Percentiles rank a stretch among this genome's conserved stretches.
Evolutionary conservation across 2,797 vertebrate species (phyloP).

Genomic region (Girardinus metallicus): DNA sequence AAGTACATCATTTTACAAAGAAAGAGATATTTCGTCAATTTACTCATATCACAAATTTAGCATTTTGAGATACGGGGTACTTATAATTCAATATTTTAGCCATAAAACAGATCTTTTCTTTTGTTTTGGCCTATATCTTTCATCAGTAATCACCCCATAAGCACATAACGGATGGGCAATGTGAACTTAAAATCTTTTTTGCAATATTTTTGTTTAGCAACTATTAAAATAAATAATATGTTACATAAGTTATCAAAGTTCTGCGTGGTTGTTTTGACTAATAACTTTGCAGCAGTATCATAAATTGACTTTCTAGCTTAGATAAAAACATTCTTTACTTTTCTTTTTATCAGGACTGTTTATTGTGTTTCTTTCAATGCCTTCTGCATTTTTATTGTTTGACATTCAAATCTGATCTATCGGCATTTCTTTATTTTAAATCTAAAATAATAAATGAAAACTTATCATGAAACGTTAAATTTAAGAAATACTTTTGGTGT

Average conservation of each 20-base stretch:
- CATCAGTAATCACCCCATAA: too few relatives aligned
- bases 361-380: constrained; percentile 40
- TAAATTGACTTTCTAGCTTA: constrained; percentile 45
- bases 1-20: not conserved
- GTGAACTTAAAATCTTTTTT: not conserved
- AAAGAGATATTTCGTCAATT: constrained; percentile 7
- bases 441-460: constrained; percentile 15
- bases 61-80: not conserved
- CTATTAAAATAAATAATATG: not conserved
- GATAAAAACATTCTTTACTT: constrained; percentile 50
- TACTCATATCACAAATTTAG: constrained; percentile 17
- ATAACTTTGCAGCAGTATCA: not conserved
- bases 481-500: constrained; percentile 29
- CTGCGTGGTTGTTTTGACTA: not conserved
- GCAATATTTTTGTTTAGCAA: not conserved
- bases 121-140: constrained; percentile 2
- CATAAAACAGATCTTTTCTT: constrained; percentile 8
- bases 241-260: not conserved
- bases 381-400: constrained; percentile 43
- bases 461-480: constrained; percentile 9
- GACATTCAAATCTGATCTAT: constrained; percentile 45
- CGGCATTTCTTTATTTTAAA: constrained; percentile 41
- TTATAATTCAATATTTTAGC: constrained; percentile 5
- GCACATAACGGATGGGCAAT: not conserved
- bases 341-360: constrained; percentile 43